Base-by-base conservation (phyloP, 2,888 invertebrate genomes). In the Endomychus coccineus region DNA sequence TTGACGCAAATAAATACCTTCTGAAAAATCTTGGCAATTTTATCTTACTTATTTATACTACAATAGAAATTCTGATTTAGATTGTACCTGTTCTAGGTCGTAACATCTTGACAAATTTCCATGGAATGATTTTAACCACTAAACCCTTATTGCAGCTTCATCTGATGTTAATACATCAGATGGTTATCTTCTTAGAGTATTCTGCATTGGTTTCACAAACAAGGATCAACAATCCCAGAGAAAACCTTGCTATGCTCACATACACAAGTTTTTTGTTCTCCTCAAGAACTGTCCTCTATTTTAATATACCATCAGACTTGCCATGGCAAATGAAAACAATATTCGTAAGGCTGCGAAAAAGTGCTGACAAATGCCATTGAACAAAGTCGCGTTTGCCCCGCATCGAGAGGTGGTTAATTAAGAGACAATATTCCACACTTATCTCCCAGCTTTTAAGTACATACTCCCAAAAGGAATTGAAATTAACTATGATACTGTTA, bases 181-280 rank as follows among this genome's bases (percentile, higher is more conserved):
- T 62, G 96, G 96, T 3, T 98, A 91, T 66, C 70, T 95, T 39
- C 77, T 99, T 37, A 78, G 98, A 43, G 85, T 99, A 35, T 98
- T 99, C 75, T 94, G 95, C 71, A 97, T 99, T 65, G 98, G 96
- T 2, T 98, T 99, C 71, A 99, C 98, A 47, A 89, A 91, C 68
- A 96, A 95, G 71, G 90, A 92, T 62, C 83, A 82, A 41, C 77
- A 89, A 50, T 95, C 95, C 49, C 86, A 90, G 54, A 85, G 92
- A 59, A 99, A 98, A 71, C 97, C 97, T 1, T 95, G 92, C 67
- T 98, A 98, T 61, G 98, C 98, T 35, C 95, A 68, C 91, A 92
- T 59, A 88, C 92, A 16, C 96, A 97, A 78, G 96, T n/a, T n/a
- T n/a, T n/a, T n/a, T 19, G 6, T 19, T 19, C 21, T 19, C 21